Conservation (phyloP, 2,113 vertebrate genomes). For the Orientallactaga bullata region DNA sequence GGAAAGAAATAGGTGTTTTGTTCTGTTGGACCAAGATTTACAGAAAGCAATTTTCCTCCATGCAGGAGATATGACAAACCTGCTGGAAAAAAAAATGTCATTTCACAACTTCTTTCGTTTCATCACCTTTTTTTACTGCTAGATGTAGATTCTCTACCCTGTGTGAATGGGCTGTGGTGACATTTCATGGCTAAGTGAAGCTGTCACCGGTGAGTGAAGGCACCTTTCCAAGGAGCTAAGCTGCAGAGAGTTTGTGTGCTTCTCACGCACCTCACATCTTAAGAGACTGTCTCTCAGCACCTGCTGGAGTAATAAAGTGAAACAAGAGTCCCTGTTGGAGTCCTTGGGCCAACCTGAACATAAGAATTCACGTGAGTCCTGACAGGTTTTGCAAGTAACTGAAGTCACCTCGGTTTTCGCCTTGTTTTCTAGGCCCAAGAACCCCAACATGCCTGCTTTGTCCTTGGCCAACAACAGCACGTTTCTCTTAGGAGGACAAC, state of each 20-base stretch:
- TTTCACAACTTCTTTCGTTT: constrained; percentile 87
- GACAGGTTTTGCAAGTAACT: too few relatives aligned
- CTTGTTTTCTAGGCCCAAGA: neutral
- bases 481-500: rapidly evolving
- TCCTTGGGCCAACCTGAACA: neutral
- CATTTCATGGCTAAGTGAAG: constrained; percentile 87
- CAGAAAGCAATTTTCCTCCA: constrained; percentile 90
- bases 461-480: constrained; percentile 15
- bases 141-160: constrained; percentile 85
- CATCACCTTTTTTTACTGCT: constrained; percentile 82
- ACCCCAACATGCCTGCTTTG: neutral
- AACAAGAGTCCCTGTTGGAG: neutral
- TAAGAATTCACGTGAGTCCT: rapidly evolving
- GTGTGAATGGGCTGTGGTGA: constrained; percentile 79
- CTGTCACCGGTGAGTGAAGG: constrained; percentile 78
- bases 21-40: constrained; percentile 89
- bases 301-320: rapidly evolving
- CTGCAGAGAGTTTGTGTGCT: constrained; percentile 55
- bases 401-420: neutral
- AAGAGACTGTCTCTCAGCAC: neutral
- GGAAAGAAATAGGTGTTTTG: constrained; percentile 89
- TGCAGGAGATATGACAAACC: constrained; percentile 87
- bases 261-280: constrained; percentile 17
- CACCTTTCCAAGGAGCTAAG: constrained; percentile 37
- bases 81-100: constrained; percentile 87